A percentile compares a stretch with the other conserved stretches of the same genome.
Evolutionary conservation across 2,797 vertebrate genomes (phyloP).

Genomic region (Anableps anableps): DNA sequence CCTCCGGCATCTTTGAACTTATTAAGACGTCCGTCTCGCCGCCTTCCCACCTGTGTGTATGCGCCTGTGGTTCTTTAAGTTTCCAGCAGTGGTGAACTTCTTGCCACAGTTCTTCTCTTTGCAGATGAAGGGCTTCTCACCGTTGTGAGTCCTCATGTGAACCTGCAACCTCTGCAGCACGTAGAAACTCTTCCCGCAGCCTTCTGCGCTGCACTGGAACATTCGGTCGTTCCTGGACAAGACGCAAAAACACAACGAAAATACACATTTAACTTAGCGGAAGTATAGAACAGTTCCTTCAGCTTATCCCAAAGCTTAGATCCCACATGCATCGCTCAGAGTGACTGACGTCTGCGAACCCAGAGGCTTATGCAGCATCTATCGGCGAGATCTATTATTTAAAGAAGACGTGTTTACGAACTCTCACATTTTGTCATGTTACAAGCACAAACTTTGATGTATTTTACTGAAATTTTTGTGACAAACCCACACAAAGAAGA

Average conservation of each 20-base stretch:
- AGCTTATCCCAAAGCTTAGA: background rate
- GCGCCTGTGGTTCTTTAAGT: conserved; percentile 96
- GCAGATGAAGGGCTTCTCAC: conserved; percentile 97
- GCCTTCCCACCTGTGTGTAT: conserved; percentile 90
- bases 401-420: background rate
- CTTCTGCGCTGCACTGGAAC: conserved; percentile 93
- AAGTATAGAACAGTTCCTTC: background rate
- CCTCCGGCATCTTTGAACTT: conserved; percentile 29
- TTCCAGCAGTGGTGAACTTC: conserved; percentile 97
- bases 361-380: background rate
- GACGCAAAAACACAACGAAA: conserved; percentile 8
- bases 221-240: conserved; percentile 92
- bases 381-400: background rate
- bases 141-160: conserved; percentile 98
- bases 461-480: too few species aligned
- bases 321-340: background rate
- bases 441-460: too few species aligned
- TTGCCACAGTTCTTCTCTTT: conserved; percentile 94
- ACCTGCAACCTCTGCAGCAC: conserved; percentile 97
- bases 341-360: background rate
- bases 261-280: too few species aligned
- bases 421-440: too few species aligned
- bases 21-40: background rate
- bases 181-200: conserved; percentile 98
- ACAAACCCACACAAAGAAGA: too few species aligned